Evolutionary conservation across 2,797 vertebrate species (phyloP).

Genomic region (Champsocephalus esox): DNA sequence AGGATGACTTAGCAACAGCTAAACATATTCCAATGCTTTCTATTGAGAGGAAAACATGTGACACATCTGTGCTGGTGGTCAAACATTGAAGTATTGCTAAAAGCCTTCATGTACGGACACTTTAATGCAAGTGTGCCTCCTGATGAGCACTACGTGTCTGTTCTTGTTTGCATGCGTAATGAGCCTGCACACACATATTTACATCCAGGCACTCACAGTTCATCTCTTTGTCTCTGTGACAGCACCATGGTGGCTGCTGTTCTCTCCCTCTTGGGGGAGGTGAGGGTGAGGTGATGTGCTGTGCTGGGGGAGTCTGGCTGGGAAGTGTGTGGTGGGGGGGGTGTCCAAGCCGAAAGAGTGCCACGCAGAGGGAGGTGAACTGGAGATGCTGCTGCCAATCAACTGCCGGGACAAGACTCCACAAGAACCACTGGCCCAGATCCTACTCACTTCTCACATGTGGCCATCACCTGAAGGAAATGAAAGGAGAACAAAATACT

Average conservation of each 20-base stretch:
- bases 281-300: slow-evolving; percentile 67
- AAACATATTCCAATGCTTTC: slow-evolving; percentile 4
- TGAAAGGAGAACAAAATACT: not conserved
- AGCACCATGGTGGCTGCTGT: slow-evolving; percentile 95
- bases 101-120: not conserved
- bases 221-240: slow-evolving; percentile 99
- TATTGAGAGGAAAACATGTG: not conserved
- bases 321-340: slow-evolving; percentile 29
- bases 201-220: slow-evolving; percentile 90
- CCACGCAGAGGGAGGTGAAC: slow-evolving; percentile 69
- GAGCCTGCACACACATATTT: slow-evolving; percentile 36
- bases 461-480: slow-evolving; percentile 65
- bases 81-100: slow-evolving; percentile 7
- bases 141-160: slow-evolving; percentile 21
- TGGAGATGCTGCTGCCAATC: slow-evolving; percentile 53
- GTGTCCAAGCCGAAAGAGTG: slow-evolving; percentile 69
- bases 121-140: not conserved
- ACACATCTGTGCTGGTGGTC: not conserved
- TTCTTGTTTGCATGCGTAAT: slow-evolving; percentile 57
- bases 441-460: slow-evolving; percentile 51
- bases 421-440: slow-evolving; percentile 31
- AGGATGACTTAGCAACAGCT: slow-evolving; percentile 13
- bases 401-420: slow-evolving; percentile 42
- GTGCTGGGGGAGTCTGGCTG: slow-evolving; percentile 55
- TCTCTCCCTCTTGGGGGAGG: slow-evolving; percentile 84